Base-by-base conservation (phyloP, 1,140 invertebrate species). In the Drosophila parabipectinata region DNA sequence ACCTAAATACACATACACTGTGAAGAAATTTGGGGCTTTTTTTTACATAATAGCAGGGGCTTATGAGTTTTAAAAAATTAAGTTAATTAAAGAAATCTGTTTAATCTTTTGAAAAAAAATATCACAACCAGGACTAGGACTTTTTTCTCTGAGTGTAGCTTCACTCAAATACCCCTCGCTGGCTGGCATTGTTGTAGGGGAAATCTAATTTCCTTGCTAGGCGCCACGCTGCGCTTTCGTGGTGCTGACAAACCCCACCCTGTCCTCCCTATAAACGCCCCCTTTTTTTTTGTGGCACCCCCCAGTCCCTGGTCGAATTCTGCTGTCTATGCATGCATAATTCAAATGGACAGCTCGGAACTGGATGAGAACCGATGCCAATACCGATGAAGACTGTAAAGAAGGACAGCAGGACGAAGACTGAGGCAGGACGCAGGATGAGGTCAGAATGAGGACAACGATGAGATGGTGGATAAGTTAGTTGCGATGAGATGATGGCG, bases 181-280 rank as follows among this genome's bases (percentile, higher is more conserved):
- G 47, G 30, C 64, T 53, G 47, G 44, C 64, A 69, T 69, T 69
- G 67, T 69, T 69, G 63, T 26, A 21, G 52, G n/a, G 58, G 62
- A 47, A 74, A 74, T 74, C 72, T 74, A 74, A 74, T 74, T 74
- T 74, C 72, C 72, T 74, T 66, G 26, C 51, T 39, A 62, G 58
- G 26, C 58, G 48, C 48, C 58, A 64, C 41, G 63, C 63, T 64
- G 67, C 52, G 62, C 18, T 69, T 57, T 72, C 50, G 45, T 32
- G 60, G 28, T 48, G 71, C n/a, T 74, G 71, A 52, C 47, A 74
- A 74, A 66, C 32, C 44, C 69, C 8, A n/a, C 8, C 10, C 7
- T 26, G 9, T 10, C 34, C 34, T 9, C 3, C 9, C 32, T 9
- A 8, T 30, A 32, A 28, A 28, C 26, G 26, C 26, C 26, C 26